Conservation (phyloP, 2,888 invertebrate genomes). For the Drepana falcataria region DNA sequence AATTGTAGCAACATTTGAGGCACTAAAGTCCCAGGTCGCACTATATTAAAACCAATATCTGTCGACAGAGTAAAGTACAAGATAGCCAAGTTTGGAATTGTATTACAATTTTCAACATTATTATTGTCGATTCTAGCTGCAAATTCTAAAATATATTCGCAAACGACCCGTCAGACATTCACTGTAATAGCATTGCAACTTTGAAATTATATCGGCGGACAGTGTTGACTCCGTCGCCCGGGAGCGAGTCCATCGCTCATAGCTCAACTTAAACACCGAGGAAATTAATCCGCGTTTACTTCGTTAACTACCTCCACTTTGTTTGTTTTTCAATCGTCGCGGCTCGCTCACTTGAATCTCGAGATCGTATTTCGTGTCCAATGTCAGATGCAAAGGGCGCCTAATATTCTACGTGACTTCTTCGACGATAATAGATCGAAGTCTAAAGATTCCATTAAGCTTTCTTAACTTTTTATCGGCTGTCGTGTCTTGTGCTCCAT, state of each 20-base stretch:
- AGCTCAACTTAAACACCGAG: slow-evolving; percentile 47
- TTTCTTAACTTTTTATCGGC: slow-evolving; percentile 35
- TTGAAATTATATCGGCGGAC: slow-evolving; percentile 43
- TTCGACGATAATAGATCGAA: slow-evolving; percentile 46
- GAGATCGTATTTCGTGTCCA: slow-evolving; percentile 38
- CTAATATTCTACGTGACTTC: slow-evolving; percentile 74
- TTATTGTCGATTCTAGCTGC: slow-evolving; percentile 21
- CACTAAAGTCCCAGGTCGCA: background rate
- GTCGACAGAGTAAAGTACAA: slow-evolving; percentile 15
- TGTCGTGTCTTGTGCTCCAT: slow-evolving; percentile 43
- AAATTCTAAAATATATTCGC: slow-evolving; percentile 31
- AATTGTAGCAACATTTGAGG: background rate
- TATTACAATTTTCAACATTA: slow-evolving; percentile 29
- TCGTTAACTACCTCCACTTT: slow-evolving; percentile 39
- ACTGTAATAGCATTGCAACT: slow-evolving; percentile 40
- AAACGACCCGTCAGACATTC: slow-evolving; percentile 27
- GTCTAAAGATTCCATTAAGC: slow-evolving; percentile 59
- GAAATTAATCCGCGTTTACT: slow-evolving; percentile 53
- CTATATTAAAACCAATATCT: background rate
- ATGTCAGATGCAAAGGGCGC: slow-evolving; percentile 39
- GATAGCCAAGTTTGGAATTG: slow-evolving; percentile 16
- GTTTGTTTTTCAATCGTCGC: slow-evolving; percentile 40
- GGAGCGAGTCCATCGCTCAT: slow-evolving; percentile 45
- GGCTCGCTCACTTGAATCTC: slow-evolving; percentile 33
- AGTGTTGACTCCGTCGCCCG: slow-evolving; percentile 37